phyloP scores from a whole-genome alignment of 2,888 invertebrate genomes.

The Andrena dorsata region DNA sequence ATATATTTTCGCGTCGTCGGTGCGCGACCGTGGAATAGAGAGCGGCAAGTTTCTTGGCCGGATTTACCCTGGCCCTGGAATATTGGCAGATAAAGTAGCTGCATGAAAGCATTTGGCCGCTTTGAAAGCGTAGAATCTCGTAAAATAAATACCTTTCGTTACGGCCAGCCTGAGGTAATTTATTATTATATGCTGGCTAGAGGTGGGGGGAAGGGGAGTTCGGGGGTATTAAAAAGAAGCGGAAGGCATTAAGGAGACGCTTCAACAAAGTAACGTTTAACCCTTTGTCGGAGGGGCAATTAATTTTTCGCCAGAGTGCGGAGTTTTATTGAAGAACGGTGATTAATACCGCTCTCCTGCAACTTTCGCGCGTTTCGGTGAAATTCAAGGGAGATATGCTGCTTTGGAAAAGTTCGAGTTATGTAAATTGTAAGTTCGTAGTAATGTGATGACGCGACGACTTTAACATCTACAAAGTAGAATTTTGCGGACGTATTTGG shows the following conservation, averaged over 20 bases:
- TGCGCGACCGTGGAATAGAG: neutral
- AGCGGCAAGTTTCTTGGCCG: conserved; percentile 30
- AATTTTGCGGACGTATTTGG: no score
- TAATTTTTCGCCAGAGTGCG: conserved; percentile 36
- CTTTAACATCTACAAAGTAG: no score
- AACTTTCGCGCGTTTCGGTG: neutral
- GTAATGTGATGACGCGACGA: no score
- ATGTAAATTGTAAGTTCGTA: neutral
- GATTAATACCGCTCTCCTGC: conserved; percentile 39
- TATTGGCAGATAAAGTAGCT: conserved; percentile 58
- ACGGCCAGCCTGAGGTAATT: conserved; percentile 43
- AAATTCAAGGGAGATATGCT: neutral
- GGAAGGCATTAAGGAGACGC: conserved; percentile 50
- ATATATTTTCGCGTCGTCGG: conserved; percentile 17
- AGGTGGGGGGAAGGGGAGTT: neutral
- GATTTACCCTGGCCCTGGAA: conserved; percentile 41
- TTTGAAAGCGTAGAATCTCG: conserved; percentile 50
- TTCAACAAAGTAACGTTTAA: conserved; percentile 58
- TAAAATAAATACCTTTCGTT: conserved; percentile 60
- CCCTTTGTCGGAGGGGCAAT: conserved; percentile 37
- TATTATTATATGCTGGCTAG: conserved; percentile 44
- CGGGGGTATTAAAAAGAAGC: conserved; percentile 51
- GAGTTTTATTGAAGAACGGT: conserved; percentile 36
- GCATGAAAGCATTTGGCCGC: conserved; percentile 49
- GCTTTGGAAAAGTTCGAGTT: neutral